Base-by-base conservation (phyloP, 2,797 vertebrate genomes). In the Melanotaenia pygmaea region DNA sequence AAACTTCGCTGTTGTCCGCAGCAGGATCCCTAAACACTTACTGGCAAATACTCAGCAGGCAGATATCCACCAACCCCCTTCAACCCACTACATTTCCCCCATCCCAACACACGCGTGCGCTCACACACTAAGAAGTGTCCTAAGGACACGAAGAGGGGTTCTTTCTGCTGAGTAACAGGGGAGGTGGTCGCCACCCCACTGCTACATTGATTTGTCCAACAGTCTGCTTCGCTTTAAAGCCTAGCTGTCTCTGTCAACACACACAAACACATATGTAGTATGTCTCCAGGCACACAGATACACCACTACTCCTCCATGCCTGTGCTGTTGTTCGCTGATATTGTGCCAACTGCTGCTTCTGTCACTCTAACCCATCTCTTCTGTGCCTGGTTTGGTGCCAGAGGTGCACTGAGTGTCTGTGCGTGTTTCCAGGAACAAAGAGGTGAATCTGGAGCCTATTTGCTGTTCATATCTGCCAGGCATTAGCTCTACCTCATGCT, bases 201-300 rank as follows among this genome's bases (percentile, higher is more conserved):
- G 89, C 81, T 85, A 90, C 81, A 70, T 89, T 89, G 88, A 92
- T 92, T 91, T 87, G 87, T 88, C 85, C 82, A 79, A 86, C 89
- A 91, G 87, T 77, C 84, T 85, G 89, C 73, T 87, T 77, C 82
- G 87, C 80, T 89, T 89, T 90, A 86, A 87, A 90, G 79, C 81
- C 87, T 85, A 91, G 88, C 89, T 92, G 88, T 89, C 88, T 85
- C 76, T 84, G 82, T 89, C 87, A 79, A 77, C 79, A 84, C 75
- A 82, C 81, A 80, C 73, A 76, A 56, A 79, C 50, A 20, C 76
- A 74, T 70, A 76, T 18, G 18, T 66, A 66, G 28, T 64, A 69
- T 16, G 57, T 72, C 65, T 20, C 26, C 58, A 69, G 38, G 54
- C 66, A 64, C 45, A 67, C 57, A 75, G 32, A 61, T 67, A 69